Conservation (phyloP, 1,140 invertebrate genomes). For the Macrosteles quadrilineatus region DNA sequence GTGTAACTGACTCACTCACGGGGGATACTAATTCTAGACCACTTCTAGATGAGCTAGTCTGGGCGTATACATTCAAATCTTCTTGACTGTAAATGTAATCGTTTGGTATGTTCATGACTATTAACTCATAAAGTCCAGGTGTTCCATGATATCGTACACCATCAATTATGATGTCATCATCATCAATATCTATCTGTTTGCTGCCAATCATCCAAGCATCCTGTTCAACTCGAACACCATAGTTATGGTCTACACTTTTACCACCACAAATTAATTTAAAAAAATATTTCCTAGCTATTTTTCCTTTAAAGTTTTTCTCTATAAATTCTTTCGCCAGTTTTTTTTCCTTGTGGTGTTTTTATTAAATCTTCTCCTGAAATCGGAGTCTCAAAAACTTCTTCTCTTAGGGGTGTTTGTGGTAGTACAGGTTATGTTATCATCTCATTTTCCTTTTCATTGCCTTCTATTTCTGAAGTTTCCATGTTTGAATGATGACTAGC, state of each 20-base stretch:
- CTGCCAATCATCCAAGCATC: slow-evolving; percentile 9
- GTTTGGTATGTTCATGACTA: slow-evolving; percentile 4
- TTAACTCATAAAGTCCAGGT: slow-evolving; percentile 7
- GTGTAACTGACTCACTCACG: too few species aligned
- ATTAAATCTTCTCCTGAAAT: neutral
- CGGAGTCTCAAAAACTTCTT: neutral
- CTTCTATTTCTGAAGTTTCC: neutral
- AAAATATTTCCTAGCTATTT: slow-evolving; percentile 6
- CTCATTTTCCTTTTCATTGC: neutral
- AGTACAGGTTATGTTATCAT: neutral
- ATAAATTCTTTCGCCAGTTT: slow-evolving; percentile 4
- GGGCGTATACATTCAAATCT: neutral
- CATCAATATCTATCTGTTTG: slow-evolving; percentile 1
- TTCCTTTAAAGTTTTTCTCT: slow-evolving; percentile 8
- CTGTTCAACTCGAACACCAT: neutral
- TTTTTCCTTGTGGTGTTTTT: slow-evolving; percentile 17
- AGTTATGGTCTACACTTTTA: slow-evolving; percentile 6
- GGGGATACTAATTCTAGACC: too few species aligned
- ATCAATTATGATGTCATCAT: neutral
- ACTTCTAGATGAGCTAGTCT: too few species aligned
- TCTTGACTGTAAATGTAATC: neutral
- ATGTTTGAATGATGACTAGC: neutral
- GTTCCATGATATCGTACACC: neutral
- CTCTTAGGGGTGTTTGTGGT: too few species aligned
- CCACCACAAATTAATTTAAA: neutral